Conservation (phyloP, 35 echinoderm and acorn worm species). For the Stichopus chloronotus region DNA sequence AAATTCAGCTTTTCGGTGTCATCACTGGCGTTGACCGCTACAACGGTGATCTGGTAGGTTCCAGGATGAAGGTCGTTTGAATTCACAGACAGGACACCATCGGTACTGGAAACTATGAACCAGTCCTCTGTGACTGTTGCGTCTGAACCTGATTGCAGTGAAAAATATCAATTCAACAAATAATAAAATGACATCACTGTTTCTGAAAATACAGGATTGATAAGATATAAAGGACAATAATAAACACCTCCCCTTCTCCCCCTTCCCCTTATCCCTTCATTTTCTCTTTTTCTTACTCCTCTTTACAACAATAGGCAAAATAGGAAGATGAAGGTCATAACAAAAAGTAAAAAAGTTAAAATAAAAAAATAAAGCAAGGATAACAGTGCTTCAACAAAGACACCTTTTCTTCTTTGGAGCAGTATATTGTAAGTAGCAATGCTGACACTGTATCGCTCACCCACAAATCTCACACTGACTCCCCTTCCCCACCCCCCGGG, state of each 20-base stretch:
- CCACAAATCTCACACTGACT: neutral
- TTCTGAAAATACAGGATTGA: neutral
- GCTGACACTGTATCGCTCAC: too few relatives aligned
- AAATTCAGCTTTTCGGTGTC: neutral
- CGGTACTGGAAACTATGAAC: neutral
- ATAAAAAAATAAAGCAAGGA: too few relatives aligned
- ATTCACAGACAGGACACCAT: neutral
- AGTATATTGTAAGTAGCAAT: too few relatives aligned
- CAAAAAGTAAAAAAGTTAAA: too few relatives aligned
- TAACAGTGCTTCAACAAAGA: too few relatives aligned
- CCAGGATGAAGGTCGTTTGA: neutral
- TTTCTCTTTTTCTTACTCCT: neutral
- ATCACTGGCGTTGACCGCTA: constrained; percentile 1
- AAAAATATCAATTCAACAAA: neutral
- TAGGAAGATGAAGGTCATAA: neutral
- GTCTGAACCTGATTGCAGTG: neutral
- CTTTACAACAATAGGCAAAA: neutral
- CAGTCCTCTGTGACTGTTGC: neutral
- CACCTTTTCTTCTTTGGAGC: too few relatives aligned
- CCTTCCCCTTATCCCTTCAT: neutral
- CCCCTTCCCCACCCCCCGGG: too few relatives aligned
- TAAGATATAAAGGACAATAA: neutral
- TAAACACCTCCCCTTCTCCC: neutral
- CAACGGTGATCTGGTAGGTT: neutral
- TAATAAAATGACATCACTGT: neutral